phyloP scores from a whole-genome alignment of 2,797 vertebrate genomes.

The Liparis tanakae region DNA sequence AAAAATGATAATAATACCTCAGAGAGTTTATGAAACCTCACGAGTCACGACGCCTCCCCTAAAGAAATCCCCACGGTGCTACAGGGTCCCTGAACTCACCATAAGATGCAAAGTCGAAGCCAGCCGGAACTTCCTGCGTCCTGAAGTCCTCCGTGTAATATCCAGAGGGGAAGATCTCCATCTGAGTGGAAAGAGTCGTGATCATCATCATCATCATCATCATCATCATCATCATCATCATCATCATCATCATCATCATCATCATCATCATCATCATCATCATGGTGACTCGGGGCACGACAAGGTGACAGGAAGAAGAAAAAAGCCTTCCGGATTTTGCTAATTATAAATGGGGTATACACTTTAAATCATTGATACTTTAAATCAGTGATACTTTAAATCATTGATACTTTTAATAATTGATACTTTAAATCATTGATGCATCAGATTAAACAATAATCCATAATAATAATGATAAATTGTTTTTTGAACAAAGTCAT shows the following conservation, averaged over 20 bases:
- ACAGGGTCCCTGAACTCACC: slow-evolving; percentile 69
- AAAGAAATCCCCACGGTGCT: too few species aligned
- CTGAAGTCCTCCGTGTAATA: slow-evolving; percentile 84
- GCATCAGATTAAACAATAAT: neutral
- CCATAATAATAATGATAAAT: too few species aligned
- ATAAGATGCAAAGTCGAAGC: slow-evolving; percentile 83
- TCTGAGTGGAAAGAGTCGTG: slow-evolving; percentile 61
- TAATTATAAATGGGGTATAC: neutral
- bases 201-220: slow-evolving; percentile 1
- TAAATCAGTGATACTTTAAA: too few species aligned
- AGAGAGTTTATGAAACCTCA: too few species aligned
- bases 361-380: neutral
- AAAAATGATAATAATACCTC: neutral
- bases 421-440: neutral
- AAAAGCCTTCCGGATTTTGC: neutral
- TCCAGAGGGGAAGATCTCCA: slow-evolving; percentile 83
- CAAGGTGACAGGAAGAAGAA: neutral
- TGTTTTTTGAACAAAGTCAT: neutral
- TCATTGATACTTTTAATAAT: too few species aligned
- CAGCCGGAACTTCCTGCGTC: slow-evolving; percentile 85
- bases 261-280: neutral
- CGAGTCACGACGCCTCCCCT: too few species aligned
- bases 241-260: neutral
- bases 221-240: neutral
- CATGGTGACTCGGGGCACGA: neutral